Base-by-base conservation (phyloP, 1,140 invertebrate genomes). In the Atopsyche davidsoni region DNA sequence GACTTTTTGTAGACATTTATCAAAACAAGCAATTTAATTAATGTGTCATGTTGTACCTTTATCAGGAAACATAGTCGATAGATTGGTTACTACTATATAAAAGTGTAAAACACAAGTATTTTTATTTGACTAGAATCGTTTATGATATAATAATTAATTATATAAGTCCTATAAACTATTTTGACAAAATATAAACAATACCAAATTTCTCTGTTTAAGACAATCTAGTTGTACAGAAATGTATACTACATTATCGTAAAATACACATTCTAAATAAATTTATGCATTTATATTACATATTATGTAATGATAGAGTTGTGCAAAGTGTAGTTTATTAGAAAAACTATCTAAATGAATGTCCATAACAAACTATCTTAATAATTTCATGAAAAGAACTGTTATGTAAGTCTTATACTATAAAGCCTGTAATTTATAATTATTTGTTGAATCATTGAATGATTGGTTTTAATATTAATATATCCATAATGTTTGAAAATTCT, bases 21-120 rank as follows among this genome's bases (percentile, higher is more conserved):
- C 6, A 28, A 7, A 34, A 13, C n/a, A 34, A 34, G 32, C 32
- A 34, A 34, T 34, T 34, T 34, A 39, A 17, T 39, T 39, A 39
- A 17, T 17, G 19, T 18, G 36, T 39, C 36, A 39, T 39, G 16
- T 39, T 39, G 10, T 4, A 39, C 19, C 16, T 39, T 17, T 17
- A 39, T 3, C 19, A 14, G 11, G 10, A 17, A 39, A 17, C 16
- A 17, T 39, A 17, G 13, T 17, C 10, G 10, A 18, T 39, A 39
- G 18, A 4, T 39, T 17, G 32, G 10, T 16, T 39, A 39, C 14
- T 17, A 17, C n/a, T n/a, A n/a, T n/a, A n/a, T n/a, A n/a, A n/a
- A 39, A 10, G 36, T 39, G 36, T 39, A 39, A 39, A 39, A 39
- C 36, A 39, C 36, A 39, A 39, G 36, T 39, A 39, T 39, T 39